Evolutionary conservation across 2,113 vertebrate species (phyloP).

Genomic region (Sinocyclocheilus rhinocerous): DNA sequence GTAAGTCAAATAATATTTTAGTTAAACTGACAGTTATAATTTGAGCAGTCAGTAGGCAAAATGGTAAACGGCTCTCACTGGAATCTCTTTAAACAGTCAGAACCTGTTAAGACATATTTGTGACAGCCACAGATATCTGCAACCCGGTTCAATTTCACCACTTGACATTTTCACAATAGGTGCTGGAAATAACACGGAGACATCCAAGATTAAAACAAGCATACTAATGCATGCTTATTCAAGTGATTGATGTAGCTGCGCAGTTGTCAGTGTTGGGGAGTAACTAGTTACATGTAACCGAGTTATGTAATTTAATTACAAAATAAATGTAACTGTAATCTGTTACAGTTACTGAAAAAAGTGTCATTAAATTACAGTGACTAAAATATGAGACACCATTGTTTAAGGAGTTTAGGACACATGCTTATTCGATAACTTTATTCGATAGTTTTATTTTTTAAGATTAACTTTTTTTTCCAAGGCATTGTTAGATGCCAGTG

Average conservation of each 20-base stretch:
- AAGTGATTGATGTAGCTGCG: conserved; percentile 41
- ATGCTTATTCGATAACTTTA: no score
- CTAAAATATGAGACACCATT: no score
- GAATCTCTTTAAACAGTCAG: conserved; percentile 20
- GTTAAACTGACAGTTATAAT: conserved; percentile 46
- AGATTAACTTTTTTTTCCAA: no score
- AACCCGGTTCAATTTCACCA: conserved; percentile 47
- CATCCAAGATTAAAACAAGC: conserved; percentile 55
- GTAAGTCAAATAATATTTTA: conserved; percentile 37
- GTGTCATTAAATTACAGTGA: no score
- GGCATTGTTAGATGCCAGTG: no score
- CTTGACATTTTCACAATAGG: conserved; percentile 42
- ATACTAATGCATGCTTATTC: conserved; percentile 54
- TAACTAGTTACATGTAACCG: no score
- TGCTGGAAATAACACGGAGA: conserved; percentile 19
- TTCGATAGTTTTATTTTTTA: no score
- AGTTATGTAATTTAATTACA: no score
- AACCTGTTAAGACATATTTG: conserved; percentile 39
- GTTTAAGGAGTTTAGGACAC: no score
- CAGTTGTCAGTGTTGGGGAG: no score
- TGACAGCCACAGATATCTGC: conserved; percentile 38
- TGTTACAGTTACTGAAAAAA: no score
- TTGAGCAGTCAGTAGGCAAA: conserved; percentile 26
- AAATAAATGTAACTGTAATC: no score
- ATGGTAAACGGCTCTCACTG: conserved; percentile 32